Base-by-base conservation (phyloP, 2,113 vertebrate species). In the Todiramphus saurophagus region DNA sequence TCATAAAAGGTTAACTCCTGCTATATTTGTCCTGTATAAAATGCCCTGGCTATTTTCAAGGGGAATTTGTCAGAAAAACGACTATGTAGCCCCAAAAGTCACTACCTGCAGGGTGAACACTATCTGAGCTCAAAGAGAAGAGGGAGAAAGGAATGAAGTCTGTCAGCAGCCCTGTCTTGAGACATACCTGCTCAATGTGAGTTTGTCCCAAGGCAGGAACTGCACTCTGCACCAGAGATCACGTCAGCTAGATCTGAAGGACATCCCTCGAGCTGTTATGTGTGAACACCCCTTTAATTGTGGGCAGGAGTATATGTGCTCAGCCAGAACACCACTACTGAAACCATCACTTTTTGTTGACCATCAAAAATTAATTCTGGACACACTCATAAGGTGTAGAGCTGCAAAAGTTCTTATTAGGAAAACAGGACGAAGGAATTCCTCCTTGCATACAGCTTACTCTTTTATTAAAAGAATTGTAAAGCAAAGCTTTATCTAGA, bases 111-210 rank as follows among this genome's bases (percentile, higher is more conserved):
- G 43, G 27, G 19, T 46, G 27, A 68, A 56, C 20, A 19, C 5
- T 46, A 18, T 62, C 37, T 86, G 76, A 92, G 13, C 73, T 89
- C 9, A 13, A 41, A 93, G 41, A 78, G 41, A 70, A 67, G n/a
- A 87, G 20, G 24, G 73, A 89, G 62, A 89, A 94, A 92, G 51
- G 66, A 87, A 93, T 82, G 66, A 93, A 90, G 75, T 30, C 43
- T 17, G 8, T 56, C 86, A 89, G 83, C 31, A 59, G 58, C 28
- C 31, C 12, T 76, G 27, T 78, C 69, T 87, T 62, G 83, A 74
- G 50, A 56, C 18, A n/a, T 43, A 89, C 4, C 48, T 60, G 58
- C 60, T 60, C 2, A 6, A 51, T 62, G 39, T 31, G 79, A 70
- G 13, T 62, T 72, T 82, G 53, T 95, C 73, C 0, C 0, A 96